Evolutionary conservation across 2,797 vertebrate genomes (phyloP).

Genomic region (Macropodus opercularis): DNA sequence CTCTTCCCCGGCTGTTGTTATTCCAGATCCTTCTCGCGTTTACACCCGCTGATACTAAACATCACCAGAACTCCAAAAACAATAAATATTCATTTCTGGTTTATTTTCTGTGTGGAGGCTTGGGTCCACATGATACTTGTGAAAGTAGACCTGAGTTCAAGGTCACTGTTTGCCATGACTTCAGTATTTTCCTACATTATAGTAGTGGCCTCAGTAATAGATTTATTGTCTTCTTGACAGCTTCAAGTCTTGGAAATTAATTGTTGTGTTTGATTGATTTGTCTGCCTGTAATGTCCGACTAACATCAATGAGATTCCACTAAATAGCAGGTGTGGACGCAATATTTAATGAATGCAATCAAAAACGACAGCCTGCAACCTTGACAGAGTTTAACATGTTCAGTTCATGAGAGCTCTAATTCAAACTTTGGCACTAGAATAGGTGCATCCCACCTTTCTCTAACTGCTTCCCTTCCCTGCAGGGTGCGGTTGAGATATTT

Average conservation of each 20-base stretch:
- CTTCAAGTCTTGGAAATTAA: too few species aligned
- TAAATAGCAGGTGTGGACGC: too few species aligned
- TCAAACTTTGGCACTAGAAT: background rate
- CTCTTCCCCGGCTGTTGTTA: conserved; percentile 2
- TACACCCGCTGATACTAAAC: conserved; percentile 19
- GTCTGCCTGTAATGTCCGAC: too few species aligned
- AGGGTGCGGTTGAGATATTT: conserved; percentile 8
- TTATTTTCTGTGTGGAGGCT: background rate
- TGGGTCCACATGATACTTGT: background rate
- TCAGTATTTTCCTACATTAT: too few species aligned
- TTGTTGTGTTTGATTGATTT: too few species aligned
- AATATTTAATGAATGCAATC: too few species aligned
- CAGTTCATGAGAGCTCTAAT: background rate
- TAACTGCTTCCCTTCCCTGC: background rate
- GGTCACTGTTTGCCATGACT: background rate
- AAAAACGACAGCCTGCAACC: too few species aligned
- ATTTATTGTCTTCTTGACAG: too few species aligned
- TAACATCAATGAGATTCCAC: too few species aligned
- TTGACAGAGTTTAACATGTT: too few species aligned
- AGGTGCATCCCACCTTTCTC: background rate
- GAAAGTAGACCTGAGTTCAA: background rate
- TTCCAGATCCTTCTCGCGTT: background rate
- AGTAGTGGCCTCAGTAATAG: too few species aligned
- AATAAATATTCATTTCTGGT: conserved; percentile 10
- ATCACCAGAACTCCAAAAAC: conserved; percentile 7